Base-by-base conservation (phyloP, 2,113 vertebrate species). In the Boulengerochromis microlepis region DNA sequence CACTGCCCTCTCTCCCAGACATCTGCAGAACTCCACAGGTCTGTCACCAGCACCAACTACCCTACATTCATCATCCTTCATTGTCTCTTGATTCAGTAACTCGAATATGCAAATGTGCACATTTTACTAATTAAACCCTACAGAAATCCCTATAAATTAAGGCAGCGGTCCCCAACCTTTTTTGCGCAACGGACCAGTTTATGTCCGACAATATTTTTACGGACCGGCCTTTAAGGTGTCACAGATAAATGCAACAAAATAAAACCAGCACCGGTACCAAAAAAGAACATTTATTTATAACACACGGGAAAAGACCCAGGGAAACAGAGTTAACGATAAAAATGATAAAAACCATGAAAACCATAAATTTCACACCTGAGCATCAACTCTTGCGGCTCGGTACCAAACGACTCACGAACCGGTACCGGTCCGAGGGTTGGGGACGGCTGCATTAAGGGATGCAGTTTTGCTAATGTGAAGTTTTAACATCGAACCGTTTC, bases 351-450 rank as follows among this genome's bases (percentile, higher is more conserved):
- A 33, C 57, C 29, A 1, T 10, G 16, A 33, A 64, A 64, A 64
- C 59, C 1, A 19, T 33, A 33, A 64, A 33, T 64, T 33, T 64
- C 16, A 61, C 29, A 33, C 59, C 4, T 10, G 16, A 61, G 16
- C 59, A 33, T 64, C 59, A 64, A 64, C 29, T 33, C 5, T 64
- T 2, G 5, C 1, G 1, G 29, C 5, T 10, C 15, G 9, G 16
- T 64, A 19, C 29, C 0, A 64, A 64, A 19, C 4, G 2, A 19
- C 29, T 61, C 16, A 61, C 0, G 8, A 2, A 18, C 57, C 15
- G 0, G 8, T 18, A 31, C 26, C 1, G 26, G 26, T 56, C 29
- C 0, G 16, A 33, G 16, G 29, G 5, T 61, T 61, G 29, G 57
- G 57, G 15, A 61, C 5, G 0, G 16, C 29, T 61, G 59, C 29